Conservation (phyloP, 2,888 invertebrate species). For the Ectobius pallidus region DNA sequence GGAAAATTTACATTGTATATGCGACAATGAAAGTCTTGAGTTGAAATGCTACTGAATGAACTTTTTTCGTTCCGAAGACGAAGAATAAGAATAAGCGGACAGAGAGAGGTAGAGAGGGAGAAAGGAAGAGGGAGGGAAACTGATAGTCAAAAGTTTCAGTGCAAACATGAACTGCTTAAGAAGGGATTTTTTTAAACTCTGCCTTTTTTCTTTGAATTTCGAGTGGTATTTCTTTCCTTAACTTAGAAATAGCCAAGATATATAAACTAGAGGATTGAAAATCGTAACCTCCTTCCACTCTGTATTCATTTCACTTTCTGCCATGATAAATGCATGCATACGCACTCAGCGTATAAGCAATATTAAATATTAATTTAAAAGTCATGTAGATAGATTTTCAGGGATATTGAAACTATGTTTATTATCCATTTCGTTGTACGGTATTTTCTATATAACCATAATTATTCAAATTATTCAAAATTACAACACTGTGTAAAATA, state of each 20-base stretch:
- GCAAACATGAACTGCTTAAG: slow-evolving; percentile 9
- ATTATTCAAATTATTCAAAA: too few species aligned
- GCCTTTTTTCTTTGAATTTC: background rate
- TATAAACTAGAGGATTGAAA: too few species aligned
- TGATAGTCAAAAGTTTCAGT: slow-evolving; percentile 13
- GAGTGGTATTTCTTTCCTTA: background rate
- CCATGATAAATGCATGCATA: background rate
- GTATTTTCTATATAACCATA: too few species aligned
- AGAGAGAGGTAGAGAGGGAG: too few species aligned
- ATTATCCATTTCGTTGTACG: too few species aligned
- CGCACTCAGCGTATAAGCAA: background rate
- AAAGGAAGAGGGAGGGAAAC: background rate
- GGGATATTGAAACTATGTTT: slow-evolving; percentile 26
- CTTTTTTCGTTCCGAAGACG: background rate
- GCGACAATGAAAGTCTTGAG: slow-evolving; percentile 17
- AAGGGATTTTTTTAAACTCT: background rate
- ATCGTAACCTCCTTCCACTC: too few species aligned
- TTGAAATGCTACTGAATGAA: background rate
- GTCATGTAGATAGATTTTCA: slow-evolving; percentile 27
- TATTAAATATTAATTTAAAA: slow-evolving; percentile 34
- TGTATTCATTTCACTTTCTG: background rate
- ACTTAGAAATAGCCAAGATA: background rate
- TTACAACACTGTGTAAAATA: too few species aligned
- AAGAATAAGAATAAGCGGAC: too few species aligned
- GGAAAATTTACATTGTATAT: slow-evolving; percentile 21